A percentile compares a stretch with the other conserved stretches of the same genome.
phyloP scores from a whole-genome alignment of 2,113 vertebrate species.

The Tupaia tana region DNA sequence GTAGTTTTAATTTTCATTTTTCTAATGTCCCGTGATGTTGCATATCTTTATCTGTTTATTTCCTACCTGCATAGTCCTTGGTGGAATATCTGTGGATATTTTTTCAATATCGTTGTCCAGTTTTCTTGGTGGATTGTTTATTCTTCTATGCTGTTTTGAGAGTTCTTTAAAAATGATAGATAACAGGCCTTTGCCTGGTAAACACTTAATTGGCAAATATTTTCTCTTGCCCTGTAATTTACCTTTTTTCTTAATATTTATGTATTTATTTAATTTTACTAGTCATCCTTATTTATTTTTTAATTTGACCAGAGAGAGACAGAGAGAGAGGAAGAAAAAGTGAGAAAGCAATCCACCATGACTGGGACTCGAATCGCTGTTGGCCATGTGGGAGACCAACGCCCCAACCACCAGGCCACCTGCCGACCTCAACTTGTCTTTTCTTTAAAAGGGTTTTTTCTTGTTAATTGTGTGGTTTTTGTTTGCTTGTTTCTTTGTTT shows the following conservation, averaged over 20 bases:
- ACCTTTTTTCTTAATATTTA: neutral
- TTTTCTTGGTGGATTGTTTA: neutral
- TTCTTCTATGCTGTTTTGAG: neutral
- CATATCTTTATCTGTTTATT: neutral
- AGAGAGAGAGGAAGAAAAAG: too few relatives aligned
- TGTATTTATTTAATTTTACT: too few relatives aligned
- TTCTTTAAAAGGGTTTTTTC: neutral
- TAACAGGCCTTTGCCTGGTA: neutral
- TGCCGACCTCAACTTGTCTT: neutral
- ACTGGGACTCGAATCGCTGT: too few relatives aligned
- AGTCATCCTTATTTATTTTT: too few relatives aligned
- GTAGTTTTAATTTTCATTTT: conserved; percentile 11
- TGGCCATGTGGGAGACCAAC: too few relatives aligned
- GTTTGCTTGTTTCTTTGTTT: too few relatives aligned
- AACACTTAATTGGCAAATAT: neutral
- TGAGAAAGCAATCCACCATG: too few relatives aligned
- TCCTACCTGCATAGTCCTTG: neutral
- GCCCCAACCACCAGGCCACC: too few relatives aligned
- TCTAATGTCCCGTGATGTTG: neutral
- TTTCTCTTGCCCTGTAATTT: neutral
- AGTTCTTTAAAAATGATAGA: neutral
- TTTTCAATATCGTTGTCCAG: neutral
- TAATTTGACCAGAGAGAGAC: too few relatives aligned
- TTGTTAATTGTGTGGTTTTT: neutral
- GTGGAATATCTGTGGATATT: neutral